phyloP scores from a whole-genome alignment of 1,140 invertebrate genomes.

The Neodiprion fabricii region DNA sequence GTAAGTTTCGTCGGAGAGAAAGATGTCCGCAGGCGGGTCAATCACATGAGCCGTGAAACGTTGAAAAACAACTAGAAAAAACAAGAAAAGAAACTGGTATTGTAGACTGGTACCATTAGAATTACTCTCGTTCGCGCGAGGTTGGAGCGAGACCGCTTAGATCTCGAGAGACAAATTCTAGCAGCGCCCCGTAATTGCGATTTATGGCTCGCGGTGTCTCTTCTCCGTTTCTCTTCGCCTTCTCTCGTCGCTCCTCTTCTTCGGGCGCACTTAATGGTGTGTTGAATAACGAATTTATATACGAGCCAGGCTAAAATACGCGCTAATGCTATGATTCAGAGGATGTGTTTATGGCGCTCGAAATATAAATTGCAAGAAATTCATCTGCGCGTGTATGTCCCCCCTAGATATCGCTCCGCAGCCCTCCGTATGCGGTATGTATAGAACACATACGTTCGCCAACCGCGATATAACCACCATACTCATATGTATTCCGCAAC shows the following conservation, averaged over 20 bases:
- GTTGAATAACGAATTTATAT: slow-evolving; percentile 62
- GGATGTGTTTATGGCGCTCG: slow-evolving; percentile 55
- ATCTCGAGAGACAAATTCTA: slow-evolving; percentile 60
- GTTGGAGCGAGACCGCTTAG: slow-evolving; percentile 41
- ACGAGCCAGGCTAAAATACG: slow-evolving; percentile 48
- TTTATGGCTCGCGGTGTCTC: slow-evolving; percentile 51
- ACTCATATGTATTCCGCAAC: no score
- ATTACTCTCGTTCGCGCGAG: background rate
- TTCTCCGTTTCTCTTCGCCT: slow-evolving; percentile 29
- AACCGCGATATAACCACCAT: no score
- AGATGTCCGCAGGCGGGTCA: background rate
- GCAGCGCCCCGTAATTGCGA: slow-evolving; percentile 59
- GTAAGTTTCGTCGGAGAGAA: background rate
- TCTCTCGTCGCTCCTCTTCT: background rate
- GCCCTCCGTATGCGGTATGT: background rate
- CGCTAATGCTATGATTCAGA: slow-evolving; percentile 36
- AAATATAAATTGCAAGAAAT: slow-evolving; percentile 48
- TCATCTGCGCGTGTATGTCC: background rate
- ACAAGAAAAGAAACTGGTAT: background rate
- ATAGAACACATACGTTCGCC: no score
- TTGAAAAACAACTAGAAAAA: background rate
- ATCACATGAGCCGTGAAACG: background rate
- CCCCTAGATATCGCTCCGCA: background rate
- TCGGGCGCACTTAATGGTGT: slow-evolving; percentile 56
- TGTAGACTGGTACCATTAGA: background rate